A percentile compares a stretch with the other conserved stretches of the same genome.
Conservation (phyloP, 1,140 invertebrate species). For the Oreohelix idahoensis region DNA sequence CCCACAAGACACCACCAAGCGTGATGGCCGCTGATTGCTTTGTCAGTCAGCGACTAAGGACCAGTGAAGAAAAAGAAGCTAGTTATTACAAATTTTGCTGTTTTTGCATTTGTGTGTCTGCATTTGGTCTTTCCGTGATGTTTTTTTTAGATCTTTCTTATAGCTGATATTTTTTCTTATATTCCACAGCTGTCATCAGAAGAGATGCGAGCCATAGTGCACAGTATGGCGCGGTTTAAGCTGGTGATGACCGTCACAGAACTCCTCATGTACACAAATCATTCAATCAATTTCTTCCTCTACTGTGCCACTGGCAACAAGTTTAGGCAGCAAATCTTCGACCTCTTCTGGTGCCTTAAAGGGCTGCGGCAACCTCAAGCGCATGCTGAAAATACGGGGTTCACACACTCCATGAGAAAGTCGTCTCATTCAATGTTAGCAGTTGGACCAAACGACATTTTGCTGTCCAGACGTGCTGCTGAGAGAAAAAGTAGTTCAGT, state of each 20-base stretch:
- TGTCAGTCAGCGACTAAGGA: too few relatives aligned
- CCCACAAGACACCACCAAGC: too few relatives aligned
- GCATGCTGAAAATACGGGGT: neutral
- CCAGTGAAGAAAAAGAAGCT: too few relatives aligned
- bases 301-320: slow-evolving; percentile 72
- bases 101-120: too few relatives aligned
- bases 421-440: neutral
- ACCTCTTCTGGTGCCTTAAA: slow-evolving; percentile 18
- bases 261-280: slow-evolving; percentile 72
- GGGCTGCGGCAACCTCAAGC: neutral
- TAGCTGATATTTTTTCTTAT: neutral
- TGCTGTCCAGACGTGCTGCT: neutral
- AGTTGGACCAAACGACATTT: neutral
- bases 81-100: too few relatives aligned
- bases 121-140: too few relatives aligned
- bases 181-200: neutral
- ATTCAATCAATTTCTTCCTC: slow-evolving; percentile 73
- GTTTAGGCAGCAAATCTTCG: slow-evolving; percentile 57
- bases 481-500: neutral
- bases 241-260: slow-evolving; percentile 64
- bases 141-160: too few relatives aligned
- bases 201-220: neutral
- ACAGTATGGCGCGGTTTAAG: slow-evolving; percentile 50
- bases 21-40: too few relatives aligned
- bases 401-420: neutral